A percentile compares a stretch with the other conserved stretches of the same genome.
Evolutionary conservation across 2,113 vertebrate species (phyloP).

Genomic region (Gobiocypris rarus): DNA sequence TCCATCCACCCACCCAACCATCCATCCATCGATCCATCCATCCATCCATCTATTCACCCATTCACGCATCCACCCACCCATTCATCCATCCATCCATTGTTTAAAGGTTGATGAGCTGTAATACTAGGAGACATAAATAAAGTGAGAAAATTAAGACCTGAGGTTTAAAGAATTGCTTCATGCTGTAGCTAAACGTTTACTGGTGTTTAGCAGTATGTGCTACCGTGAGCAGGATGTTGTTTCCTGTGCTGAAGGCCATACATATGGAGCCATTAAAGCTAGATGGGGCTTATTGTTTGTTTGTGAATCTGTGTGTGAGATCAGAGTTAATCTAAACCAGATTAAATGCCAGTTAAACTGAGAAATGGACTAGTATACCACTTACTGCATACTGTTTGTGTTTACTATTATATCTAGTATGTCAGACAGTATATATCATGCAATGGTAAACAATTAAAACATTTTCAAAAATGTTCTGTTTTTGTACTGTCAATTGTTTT

Average conservation of each 20-base stretch:
- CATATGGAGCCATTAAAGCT: conserved; percentile 42
- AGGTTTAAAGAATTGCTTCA: conserved; percentile 2
- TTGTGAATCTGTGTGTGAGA: conserved; percentile 46
- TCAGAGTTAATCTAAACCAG: conserved; percentile 40
- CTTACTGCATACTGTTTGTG: background rate
- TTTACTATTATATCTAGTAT: background rate
- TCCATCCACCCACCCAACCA: too few relatives aligned
- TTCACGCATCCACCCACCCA: too few relatives aligned
- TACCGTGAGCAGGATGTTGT: conserved; percentile 26
- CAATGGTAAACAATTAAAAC: background rate
- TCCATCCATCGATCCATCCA: too few relatives aligned
- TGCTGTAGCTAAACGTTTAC: conserved; percentile 19
- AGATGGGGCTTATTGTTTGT: conserved; percentile 46
- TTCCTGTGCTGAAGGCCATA: conserved; percentile 49
- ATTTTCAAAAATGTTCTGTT: background rate
- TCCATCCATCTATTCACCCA: too few relatives aligned
- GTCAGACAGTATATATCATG: background rate
- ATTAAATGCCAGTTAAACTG: conserved; percentile 31
- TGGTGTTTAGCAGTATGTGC: background rate
- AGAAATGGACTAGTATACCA: background rate
- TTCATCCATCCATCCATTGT: background rate
- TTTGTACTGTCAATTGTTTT: background rate
- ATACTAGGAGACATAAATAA: background rate
- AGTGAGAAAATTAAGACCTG: background rate
- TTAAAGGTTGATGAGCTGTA: background rate